These are phyloP conservation scores for Drosophila nikananu DNA, from an alignment of 1,140 invertebrate species.

Conservation along the genomic window DNA sequence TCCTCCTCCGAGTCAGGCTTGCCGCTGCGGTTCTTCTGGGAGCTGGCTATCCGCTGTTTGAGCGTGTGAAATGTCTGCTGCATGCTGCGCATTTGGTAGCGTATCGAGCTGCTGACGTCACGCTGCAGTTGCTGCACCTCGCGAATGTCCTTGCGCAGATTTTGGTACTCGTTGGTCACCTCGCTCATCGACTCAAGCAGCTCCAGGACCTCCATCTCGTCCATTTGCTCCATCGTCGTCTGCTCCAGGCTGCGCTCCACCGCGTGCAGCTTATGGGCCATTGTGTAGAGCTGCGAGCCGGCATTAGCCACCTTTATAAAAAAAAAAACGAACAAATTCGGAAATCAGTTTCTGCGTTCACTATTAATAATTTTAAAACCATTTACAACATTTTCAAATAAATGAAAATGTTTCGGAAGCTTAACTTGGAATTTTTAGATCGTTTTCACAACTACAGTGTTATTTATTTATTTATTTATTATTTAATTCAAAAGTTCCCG, in stretches of 20 bases:
- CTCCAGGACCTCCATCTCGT: conserved; percentile 86
- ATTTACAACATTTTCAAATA: no score
- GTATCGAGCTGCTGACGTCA: conserved; percentile 87
- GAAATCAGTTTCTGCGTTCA: neutral
- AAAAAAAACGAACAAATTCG: neutral
- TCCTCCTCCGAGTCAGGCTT: conserved; percentile 40
- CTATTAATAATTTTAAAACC: no score
- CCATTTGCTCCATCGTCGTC: conserved; percentile 78
- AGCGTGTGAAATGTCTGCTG: conserved; percentile 81
- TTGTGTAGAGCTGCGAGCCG: conserved; percentile 80
- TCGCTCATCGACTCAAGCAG: conserved; percentile 87
- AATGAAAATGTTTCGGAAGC: no score
- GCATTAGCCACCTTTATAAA: conserved; percentile 73
- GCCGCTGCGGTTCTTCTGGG: conserved; percentile 43
- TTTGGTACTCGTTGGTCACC: conserved; percentile 87
- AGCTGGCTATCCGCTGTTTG: conserved; percentile 77
- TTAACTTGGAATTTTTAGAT: no score
- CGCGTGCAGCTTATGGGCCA: conserved; percentile 79
- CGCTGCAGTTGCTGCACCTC: conserved; percentile 88
- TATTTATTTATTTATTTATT: neutral
- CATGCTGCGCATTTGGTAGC: conserved; percentile 82
- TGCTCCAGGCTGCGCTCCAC: conserved; percentile 80
- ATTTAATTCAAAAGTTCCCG: no score
- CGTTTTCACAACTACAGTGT: neutral
- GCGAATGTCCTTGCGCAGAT: conserved; percentile 87